These are phyloP conservation scores for Barnardius zonarius DNA, from an alignment of 2,113 vertebrate species.

Conservation along the genomic window DNA sequence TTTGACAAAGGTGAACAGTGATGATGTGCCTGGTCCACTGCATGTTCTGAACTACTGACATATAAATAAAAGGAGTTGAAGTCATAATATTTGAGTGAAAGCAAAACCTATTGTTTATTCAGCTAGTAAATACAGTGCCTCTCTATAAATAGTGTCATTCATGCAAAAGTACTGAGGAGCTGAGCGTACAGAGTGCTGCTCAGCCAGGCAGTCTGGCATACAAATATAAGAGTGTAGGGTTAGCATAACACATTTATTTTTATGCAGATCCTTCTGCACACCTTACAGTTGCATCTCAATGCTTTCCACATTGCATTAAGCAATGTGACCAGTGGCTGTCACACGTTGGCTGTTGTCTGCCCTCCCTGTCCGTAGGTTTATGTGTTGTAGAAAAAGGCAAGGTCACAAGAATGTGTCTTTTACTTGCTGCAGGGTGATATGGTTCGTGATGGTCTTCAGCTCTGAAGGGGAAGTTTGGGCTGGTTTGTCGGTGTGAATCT, in stretches of 20 bases:
- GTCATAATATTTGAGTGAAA: slow-evolving; percentile 53
- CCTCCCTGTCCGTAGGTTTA: neutral
- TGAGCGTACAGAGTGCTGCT: neutral
- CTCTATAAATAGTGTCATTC: slow-evolving; percentile 29
- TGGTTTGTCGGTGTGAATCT: slow-evolving; percentile 58
- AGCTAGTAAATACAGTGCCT: slow-evolving; percentile 40
- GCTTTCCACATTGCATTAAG: slow-evolving; percentile 2
- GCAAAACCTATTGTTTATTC: slow-evolving; percentile 65
- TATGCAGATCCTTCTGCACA: neutral
- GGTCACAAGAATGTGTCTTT: slow-evolving; percentile 8
- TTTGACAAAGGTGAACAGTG: slow-evolving; percentile 53
- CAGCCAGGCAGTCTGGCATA: neutral
- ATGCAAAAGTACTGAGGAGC: slow-evolving; percentile 27
- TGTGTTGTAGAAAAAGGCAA: neutral
- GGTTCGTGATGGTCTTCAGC: slow-evolving; percentile 51
- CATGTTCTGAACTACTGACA: slow-evolving; percentile 55
- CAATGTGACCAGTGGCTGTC: slow-evolving; percentile 12
- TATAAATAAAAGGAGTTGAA: slow-evolving; percentile 60
- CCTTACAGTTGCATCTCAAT: neutral
- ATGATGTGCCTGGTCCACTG: slow-evolving; percentile 53
- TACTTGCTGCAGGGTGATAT: slow-evolving; percentile 38
- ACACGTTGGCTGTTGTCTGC: neutral
- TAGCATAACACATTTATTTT: slow-evolving; percentile 1
- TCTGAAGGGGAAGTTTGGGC: slow-evolving; percentile 27
- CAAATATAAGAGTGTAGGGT: neutral